Conservation (phyloP, 2,113 vertebrate genomes). For the Anguilla japonica region DNA sequence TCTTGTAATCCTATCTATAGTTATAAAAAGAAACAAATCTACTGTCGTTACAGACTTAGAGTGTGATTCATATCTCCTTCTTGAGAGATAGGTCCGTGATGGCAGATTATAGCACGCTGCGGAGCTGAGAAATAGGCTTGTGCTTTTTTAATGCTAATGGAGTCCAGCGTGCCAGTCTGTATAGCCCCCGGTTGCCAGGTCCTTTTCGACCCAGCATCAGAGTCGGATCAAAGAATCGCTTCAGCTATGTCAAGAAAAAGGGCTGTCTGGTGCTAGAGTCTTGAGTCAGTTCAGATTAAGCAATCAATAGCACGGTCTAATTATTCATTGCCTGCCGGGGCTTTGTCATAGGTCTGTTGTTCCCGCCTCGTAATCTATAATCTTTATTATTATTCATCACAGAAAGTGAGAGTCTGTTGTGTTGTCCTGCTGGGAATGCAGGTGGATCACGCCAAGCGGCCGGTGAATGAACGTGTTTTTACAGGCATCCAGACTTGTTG, state of each 20-base stretch:
- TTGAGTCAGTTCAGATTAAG: constrained; percentile 28
- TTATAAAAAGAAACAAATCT: constrained; percentile 38
- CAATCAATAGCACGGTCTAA: constrained; percentile 33
- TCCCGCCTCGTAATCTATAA: constrained; percentile 30
- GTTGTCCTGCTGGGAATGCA: background rate
- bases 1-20: constrained; percentile 36
- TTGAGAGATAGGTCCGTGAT: constrained; percentile 23
- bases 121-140: background rate
- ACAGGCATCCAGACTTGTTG: rapidly evolving
- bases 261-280: background rate
- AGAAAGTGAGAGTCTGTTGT: background rate
- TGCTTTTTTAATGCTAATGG: constrained; percentile 18
- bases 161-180: background rate
- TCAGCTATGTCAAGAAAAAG: constrained; percentile 12
- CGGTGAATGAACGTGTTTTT: rapidly evolving
- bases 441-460: constrained; percentile 1
- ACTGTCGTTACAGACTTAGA: constrained; percentile 26
- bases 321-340: constrained; percentile 20
- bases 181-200: background rate
- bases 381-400: constrained; percentile 26
- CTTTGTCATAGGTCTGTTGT: constrained; percentile 19
- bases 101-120: constrained; percentile 3
- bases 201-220: constrained; percentile 19
- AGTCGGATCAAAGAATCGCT: constrained; percentile 19
- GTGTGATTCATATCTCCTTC: constrained; percentile 28